Base-by-base conservation (phyloP, 2,797 vertebrate species). In the Ispidina lecontei region DNA sequence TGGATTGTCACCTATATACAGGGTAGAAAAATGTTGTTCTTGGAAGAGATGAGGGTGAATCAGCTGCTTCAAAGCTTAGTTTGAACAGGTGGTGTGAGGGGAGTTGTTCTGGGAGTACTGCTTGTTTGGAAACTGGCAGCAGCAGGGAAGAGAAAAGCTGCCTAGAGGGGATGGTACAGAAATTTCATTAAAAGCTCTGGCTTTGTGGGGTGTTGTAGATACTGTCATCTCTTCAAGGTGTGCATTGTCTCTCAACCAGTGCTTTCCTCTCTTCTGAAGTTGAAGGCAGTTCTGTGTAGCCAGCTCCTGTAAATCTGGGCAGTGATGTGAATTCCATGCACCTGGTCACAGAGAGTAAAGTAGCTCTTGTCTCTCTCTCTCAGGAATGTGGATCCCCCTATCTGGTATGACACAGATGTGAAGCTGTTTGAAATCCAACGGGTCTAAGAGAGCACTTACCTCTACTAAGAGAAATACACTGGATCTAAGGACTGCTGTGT, bases 371-470 rank as follows among this genome's bases (percentile, higher is more conserved):
- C 29, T 92, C 79, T 94, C 60, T 85, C 49, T 63, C 77, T 9
- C 68, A 99, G 99, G 81, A 99, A 99, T 15, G 99, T 99, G 98
- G 99, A 99, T 97, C 99, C 99, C 12, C 99, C 99, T 0, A 98
- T 99, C 95, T 99, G 99, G 99, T 99, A 99, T 25, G 99, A 99
- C 97, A 99, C 99, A 0, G 99, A 99, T 1, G 99, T 99, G 85
- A 99, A 99, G 82, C 98, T 99, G 51, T 99, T 99, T 96, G 99
- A 99, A 97, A 99, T 99, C 94, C 99, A 99, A 94, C 98, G 98
- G 93, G 99, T 99, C 97, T 99, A 98, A 65, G 52, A 74, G n/a
- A 91, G 82, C 90, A 72, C 84, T 96, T 95, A 89, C 86, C 90
- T 90, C 96, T 87, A 20, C 64, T 49, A 31, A 87, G 81, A 90